Evolutionary conservation across 1,140 invertebrate species (phyloP), one percentile per base, ranked within the genome.

Genomic region (Eumeta japonica): DNA sequence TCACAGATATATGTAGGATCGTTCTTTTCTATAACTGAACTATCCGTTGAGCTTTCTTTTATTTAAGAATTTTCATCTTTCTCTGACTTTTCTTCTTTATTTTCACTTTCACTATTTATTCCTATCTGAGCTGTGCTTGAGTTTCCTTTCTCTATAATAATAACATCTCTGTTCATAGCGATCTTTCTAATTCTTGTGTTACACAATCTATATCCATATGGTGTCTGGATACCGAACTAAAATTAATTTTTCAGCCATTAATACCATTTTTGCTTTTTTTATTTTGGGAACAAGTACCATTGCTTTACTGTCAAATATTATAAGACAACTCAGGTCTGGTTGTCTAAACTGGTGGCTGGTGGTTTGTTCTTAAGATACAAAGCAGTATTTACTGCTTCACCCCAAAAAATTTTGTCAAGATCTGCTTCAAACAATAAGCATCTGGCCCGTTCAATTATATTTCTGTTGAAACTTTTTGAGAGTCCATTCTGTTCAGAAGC

Each of bases 401-500:
- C 36, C 42, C n/a, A n/a, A 36, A 44, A 35, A 24, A 35, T 12
- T 35, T 10, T 35, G n/a, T n/a, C n/a, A n/a, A n/a, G n/a, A n/a
- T n/a, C n/a, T n/a, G n/a, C n/a, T n/a, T n/a, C 34, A 7, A 14
- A 17, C 28, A 58, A 20, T 16, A 57, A 16, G 35, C 43, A 50
- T 17, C 51, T 41, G 2, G 48, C 54, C 29, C 36, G 43, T 17
- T 52, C 46, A 10, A 55, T 16, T 11, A 60, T 35, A 9, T 42
- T 50, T n/a, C 52, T 28, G 37, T 59, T 61, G 15, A 32, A 34
- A 15, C 54, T 39, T 43, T 45, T 62, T 10, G 43, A 46, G 13
- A 48, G n/a, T 11, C 48, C 58, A 46, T 75, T 75, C 41, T 63
- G 52, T 40, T 72, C 36, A 4, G 62, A 54, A n/a, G 54, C n/a